These are phyloP conservation scores for Uloborus plumipes DNA, from an alignment of 2,888 invertebrate species.

Conservation along the genomic window DNA sequence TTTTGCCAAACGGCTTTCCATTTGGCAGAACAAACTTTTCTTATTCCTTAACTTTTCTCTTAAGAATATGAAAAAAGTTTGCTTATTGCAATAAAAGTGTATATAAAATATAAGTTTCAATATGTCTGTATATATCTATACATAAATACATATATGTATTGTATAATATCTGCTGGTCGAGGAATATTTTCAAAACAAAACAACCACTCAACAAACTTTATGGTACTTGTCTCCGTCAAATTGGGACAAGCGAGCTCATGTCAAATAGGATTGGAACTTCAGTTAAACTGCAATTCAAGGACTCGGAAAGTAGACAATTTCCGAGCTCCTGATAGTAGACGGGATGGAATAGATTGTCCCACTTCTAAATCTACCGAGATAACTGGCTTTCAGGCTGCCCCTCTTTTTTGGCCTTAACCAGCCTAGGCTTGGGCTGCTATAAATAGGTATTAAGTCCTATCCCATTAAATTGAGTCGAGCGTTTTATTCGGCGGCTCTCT, in stretches of 20 bases:
- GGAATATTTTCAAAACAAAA: too few relatives aligned
- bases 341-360: conserved; percentile 8
- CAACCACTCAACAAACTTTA: too few relatives aligned
- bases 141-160: too few relatives aligned
- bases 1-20: too few relatives aligned
- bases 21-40: too few relatives aligned
- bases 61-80: too few relatives aligned
- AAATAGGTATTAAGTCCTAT: conserved; percentile 44
- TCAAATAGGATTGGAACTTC: background rate
- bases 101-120: too few relatives aligned
- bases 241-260: background rate
- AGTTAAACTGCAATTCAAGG: conserved; percentile 11
- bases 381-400: conserved; percentile 26
- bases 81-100: too few relatives aligned
- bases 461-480: conserved; percentile 45
- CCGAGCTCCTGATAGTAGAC: too few relatives aligned
- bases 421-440: conserved; percentile 11
- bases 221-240: background rate
- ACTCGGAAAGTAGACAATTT: conserved; percentile 35
- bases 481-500: conserved; percentile 20
- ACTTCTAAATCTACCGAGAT: conserved; percentile 27
- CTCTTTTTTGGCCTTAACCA: background rate
- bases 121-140: too few relatives aligned
- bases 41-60: too few relatives aligned
- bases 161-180: too few relatives aligned